phyloP scores from a whole-genome alignment of 2,888 invertebrate species.

The Plutella xylostella region DNA sequence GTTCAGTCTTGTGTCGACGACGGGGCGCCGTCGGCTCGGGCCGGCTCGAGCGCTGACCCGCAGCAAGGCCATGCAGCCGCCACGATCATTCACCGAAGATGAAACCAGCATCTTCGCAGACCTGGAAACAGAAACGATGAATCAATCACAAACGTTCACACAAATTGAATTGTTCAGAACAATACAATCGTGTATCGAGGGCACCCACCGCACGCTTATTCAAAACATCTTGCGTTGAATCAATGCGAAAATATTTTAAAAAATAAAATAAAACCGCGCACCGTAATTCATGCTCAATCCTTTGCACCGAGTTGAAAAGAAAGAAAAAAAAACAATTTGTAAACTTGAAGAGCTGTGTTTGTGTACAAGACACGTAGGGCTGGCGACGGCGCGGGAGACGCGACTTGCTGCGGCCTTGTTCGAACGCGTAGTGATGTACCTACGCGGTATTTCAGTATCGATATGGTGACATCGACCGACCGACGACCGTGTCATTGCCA shows the following conservation, averaged over 20 bases:
- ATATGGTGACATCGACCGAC: constrained; percentile 34
- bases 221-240: too few species aligned
- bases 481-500: constrained; percentile 60
- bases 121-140: constrained; percentile 35
- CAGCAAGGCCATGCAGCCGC: too few species aligned
- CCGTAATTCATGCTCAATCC: constrained; percentile 1
- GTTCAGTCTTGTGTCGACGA: constrained; percentile 42
- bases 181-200: too few species aligned
- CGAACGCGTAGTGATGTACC: constrained; percentile 48
- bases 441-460: constrained; percentile 47
- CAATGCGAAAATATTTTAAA: constrained; percentile 4
- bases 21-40: constrained; percentile 14
- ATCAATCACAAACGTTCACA: constrained; percentile 7
- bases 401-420: constrained; percentile 47
- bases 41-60: too few species aligned
- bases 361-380: constrained; percentile 20
- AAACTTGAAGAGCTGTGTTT: constrained; percentile 6
- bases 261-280: constrained; percentile 8
- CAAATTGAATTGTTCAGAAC: constrained; percentile 6
- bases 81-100: constrained; percentile 28
- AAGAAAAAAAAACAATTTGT: neutral
- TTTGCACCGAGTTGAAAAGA: too few species aligned
- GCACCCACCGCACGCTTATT: too few species aligned
- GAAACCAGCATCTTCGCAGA: constrained; percentile 48
- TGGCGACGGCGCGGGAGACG: constrained; percentile 19